These are phyloP conservation scores for Monopis laevigella DNA, from an alignment of 2,888 invertebrate species.

Conservation along the genomic window DNA sequence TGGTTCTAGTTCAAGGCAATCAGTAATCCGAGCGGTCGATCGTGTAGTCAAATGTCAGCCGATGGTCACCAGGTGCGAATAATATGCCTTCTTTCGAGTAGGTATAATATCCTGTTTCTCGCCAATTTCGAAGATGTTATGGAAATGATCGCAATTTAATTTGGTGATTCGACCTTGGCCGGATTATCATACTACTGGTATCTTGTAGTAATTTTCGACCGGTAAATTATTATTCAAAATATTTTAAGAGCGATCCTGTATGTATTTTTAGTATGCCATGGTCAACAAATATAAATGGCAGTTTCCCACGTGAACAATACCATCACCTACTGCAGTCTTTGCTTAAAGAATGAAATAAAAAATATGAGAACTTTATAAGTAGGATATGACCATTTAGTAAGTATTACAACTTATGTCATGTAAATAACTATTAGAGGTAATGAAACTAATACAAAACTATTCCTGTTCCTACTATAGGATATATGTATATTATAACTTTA, in stretches of 20 bases:
- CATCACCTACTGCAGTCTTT: not conserved
- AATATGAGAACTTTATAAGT: constrained; percentile 2
- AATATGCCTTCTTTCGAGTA: constrained; percentile 8
- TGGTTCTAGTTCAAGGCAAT: constrained; percentile 34
- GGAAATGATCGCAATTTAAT: constrained; percentile 7
- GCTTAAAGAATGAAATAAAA: not conserved
- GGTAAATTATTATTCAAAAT: no score
- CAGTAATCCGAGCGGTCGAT: constrained; percentile 13
- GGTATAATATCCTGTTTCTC: constrained; percentile 14
- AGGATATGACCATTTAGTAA: no score
- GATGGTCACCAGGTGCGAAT: constrained; percentile 7
- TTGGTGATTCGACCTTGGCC: not conserved
- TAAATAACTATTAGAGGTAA: no score
- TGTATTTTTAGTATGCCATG: constrained; percentile 4
- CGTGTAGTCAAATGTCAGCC: constrained; percentile 14
- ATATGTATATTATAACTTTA: no score
- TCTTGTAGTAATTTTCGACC: no score
- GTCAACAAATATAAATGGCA: constrained; percentile 1
- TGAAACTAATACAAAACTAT: no score
- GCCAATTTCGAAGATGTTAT: constrained; percentile 7
- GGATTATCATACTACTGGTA: not conserved
- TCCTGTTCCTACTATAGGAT: no score
- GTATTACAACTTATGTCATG: no score
- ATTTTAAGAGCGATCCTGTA: not conserved
- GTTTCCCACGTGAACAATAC: constrained; percentile 6